These are phyloP conservation scores for Xiphophorus maculatus DNA, from an alignment of 2,113 vertebrate genomes.

Conservation along the genomic window DNA sequence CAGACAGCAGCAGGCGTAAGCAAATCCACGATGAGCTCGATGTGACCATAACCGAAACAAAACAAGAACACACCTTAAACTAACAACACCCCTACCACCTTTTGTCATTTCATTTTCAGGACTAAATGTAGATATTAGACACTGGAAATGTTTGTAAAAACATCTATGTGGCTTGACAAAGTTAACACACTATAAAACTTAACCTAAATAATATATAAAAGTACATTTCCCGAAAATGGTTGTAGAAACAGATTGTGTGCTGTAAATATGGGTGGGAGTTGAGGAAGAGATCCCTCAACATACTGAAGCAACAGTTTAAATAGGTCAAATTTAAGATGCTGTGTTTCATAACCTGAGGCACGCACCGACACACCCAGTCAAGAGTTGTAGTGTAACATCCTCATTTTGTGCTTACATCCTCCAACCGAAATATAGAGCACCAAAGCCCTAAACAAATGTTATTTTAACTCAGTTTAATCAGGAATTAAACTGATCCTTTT, in stretches of 20 bases:
- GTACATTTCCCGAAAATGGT: not conserved
- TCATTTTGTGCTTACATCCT: slow-evolving; percentile 18
- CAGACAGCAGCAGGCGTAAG: slow-evolving; percentile 40
- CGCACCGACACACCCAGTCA: slow-evolving; percentile 1
- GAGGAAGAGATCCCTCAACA: slow-evolving; percentile 14
- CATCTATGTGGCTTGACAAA: not conserved
- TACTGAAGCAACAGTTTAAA: slow-evolving; percentile 18
- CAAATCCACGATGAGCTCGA: slow-evolving; percentile 35
- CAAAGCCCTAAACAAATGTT: slow-evolving; percentile 29
- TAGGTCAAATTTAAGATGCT: not conserved
- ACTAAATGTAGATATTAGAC: not conserved
- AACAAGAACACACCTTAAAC: slow-evolving; percentile 59
- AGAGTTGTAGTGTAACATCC: slow-evolving; percentile 10
- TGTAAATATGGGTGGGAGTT: slow-evolving; percentile 5
- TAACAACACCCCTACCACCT: not conserved
- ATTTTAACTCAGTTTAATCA: not conserved
- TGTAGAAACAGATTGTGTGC: slow-evolving; percentile 1
- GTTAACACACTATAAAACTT: not conserved
- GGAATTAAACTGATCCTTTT: not conserved
- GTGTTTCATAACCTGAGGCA: slow-evolving; percentile 7
- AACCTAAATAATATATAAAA: not conserved
- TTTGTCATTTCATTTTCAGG: not conserved
- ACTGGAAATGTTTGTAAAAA: slow-evolving; percentile 23
- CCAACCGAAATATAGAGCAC: not conserved
- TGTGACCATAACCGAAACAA: slow-evolving; percentile 51